Base-by-base conservation (phyloP, 1,140 invertebrate genomes). In the Drosophila gunungcola region DNA sequence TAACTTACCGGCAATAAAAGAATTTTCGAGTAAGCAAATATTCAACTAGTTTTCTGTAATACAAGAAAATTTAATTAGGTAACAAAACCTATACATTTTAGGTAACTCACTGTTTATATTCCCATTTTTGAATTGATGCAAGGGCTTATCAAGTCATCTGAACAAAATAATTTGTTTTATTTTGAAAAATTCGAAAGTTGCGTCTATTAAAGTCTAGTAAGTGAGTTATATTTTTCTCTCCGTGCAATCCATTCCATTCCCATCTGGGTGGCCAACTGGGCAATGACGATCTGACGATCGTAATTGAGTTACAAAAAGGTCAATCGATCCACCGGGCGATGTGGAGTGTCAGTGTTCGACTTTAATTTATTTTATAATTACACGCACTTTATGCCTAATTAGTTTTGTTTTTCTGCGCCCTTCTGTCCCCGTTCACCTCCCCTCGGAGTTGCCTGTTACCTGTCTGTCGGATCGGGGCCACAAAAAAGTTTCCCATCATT, bases 241-340 rank as follows among this genome's bases (percentile, higher is more conserved):
- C 9, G 62, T 63, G 61, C 29, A 27, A 9, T 42, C 21, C 25
- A 11, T 38, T 55, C 41, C 38, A 41, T 29, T 63, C 32, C 84
- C 34, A 57, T 46, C 67, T 90, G 84, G 84, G 84, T 88, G 84
- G 84, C 42, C 84, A 52, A 51, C 6, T 65, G 36, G 52, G 36
- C 67, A 25, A 36, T 39, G 16, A 48, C 52, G 45, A 51, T 68
- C 64, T 34, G 13, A 42, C 34, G 64, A 57, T 89, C 69, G 80
- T 89, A 89, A 89, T 89, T 89, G 85, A 89, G 85, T 90, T 90
- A 89, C 85, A 75, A 89, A 90, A 78, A 90, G 80, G 83, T 83
- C 88, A 83, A 88, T 85, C 83, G 73, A 78, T 63, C 38, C 41
- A 41, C 36, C 27, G 10, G 29, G 29, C 32, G 56, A 49, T 62